Evolutionary conservation across 2,888 invertebrate species (phyloP).

Genomic region (Cephus pygmeus): DNA sequence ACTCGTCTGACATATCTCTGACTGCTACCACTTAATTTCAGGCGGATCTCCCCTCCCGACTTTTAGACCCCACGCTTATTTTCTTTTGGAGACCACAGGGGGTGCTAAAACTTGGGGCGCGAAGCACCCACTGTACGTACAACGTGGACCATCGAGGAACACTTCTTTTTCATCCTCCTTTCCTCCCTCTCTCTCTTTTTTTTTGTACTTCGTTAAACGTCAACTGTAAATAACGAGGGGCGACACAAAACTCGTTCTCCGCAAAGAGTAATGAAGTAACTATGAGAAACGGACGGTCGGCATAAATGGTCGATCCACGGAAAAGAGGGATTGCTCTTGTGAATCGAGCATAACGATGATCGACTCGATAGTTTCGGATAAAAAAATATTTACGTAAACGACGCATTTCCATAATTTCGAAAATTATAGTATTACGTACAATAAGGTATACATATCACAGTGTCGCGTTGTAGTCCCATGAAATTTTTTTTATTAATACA

Average conservation of each 20-base stretch:
- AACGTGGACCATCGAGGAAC: background rate
- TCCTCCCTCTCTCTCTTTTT: conserved; percentile 5
- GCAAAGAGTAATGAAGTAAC: background rate
- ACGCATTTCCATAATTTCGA: background rate
- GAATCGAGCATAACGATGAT: background rate
- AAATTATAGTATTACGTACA: background rate
- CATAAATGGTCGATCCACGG: background rate
- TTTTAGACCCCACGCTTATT: conserved; percentile 23
- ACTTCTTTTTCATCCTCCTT: conserved; percentile 11
- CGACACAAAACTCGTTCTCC: background rate
- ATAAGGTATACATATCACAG: background rate
- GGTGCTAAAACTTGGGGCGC: background rate
- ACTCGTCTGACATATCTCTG: conserved; percentile 65
- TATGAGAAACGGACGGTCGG: background rate
- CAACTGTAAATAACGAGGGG: conserved; percentile 4
- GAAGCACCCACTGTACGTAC: background rate
- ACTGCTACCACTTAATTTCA: conserved; percentile 65
- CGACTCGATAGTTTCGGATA: background rate
- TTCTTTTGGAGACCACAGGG: conserved; percentile 16
- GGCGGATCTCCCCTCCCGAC: conserved; percentile 19
- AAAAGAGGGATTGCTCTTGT: background rate
- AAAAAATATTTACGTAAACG: background rate
- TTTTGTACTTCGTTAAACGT: conserved; percentile 7
- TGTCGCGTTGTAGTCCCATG: too few species aligned
- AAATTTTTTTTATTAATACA: background rate